Evolutionary conservation across 2,888 invertebrate species (phyloP).

Genomic region (Tillus elongatus): DNA sequence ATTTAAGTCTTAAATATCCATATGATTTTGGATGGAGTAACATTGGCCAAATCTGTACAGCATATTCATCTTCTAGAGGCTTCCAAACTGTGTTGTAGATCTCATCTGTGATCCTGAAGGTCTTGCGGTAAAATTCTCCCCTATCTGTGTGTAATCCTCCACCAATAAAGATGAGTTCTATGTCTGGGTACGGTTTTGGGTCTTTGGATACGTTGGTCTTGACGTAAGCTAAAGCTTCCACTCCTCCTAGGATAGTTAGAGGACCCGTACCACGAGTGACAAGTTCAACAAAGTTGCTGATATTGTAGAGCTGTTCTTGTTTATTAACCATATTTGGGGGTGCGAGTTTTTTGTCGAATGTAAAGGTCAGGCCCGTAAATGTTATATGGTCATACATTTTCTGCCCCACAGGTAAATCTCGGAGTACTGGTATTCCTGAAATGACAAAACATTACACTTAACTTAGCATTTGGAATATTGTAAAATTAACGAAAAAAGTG

Average conservation of each 20-base stretch:
- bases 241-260: conserved; percentile 47
- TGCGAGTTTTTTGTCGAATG: conserved; percentile 20
- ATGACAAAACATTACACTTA: no score
- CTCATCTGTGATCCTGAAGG: conserved; percentile 7
- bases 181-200: conserved; percentile 51
- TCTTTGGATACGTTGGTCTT: conserved; percentile 50
- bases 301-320: conserved; percentile 18
- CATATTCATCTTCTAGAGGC: conserved; percentile 41
- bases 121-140: conserved; percentile 28
- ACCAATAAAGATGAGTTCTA: conserved; percentile 59
- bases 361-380: conserved; percentile 42
- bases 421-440: conserved; percentile 49
- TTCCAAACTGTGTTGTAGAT: conserved; percentile 13
- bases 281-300: conserved; percentile 38
- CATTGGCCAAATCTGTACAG: conserved; percentile 46
- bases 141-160: conserved; percentile 38
- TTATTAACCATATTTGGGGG: conserved; percentile 20
- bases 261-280: conserved; percentile 45
- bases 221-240: conserved; percentile 51
- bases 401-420: conserved; percentile 59
- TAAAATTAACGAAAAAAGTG: no score
- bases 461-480: no score
- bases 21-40: conserved; percentile 48
- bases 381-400: conserved; percentile 55
- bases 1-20: conserved; percentile 45